These are phyloP conservation scores for Heterohyrax brucei DNA, from an alignment of 2,797 vertebrate genomes.

Conservation along the genomic window DNA sequence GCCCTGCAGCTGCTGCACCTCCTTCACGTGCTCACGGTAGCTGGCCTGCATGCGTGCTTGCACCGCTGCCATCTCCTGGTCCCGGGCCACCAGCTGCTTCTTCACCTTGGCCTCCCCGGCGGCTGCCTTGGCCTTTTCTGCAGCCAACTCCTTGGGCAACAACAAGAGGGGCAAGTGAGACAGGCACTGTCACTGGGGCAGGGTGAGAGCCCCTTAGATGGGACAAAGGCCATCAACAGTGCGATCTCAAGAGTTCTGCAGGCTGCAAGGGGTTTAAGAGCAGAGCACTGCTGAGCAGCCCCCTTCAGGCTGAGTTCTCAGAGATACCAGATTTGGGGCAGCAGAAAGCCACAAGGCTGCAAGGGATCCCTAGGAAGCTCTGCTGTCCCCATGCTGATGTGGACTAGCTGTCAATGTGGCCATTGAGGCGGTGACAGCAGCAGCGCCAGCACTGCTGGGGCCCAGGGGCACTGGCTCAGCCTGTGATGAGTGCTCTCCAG, in stretches of 20 bases:
- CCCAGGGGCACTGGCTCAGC: background rate
- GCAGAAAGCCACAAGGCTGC: background rate
- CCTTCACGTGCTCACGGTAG: constrained; percentile 95
- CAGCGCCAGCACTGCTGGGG: background rate
- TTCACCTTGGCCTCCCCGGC: constrained; percentile 94
- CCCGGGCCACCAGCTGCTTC: constrained; percentile 94
- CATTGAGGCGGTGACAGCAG: background rate
- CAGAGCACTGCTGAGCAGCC: background rate
- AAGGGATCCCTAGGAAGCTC: background rate
- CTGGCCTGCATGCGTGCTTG: constrained; percentile 97
- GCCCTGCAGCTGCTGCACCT: constrained; percentile 95
- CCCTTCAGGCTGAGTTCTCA: background rate
- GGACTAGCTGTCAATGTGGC: background rate
- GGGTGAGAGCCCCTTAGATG: background rate
- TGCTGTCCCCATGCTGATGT: background rate
- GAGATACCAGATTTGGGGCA: background rate
- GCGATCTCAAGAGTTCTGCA: background rate
- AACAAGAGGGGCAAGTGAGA: background rate
- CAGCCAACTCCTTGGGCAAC: constrained; percentile 92
- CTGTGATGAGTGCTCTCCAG: background rate
- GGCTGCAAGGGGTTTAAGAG: background rate
- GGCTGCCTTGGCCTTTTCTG: constrained; percentile 94
- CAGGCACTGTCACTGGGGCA: background rate
- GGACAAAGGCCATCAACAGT: background rate
- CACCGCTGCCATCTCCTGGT: constrained; percentile 94